Percentiles rank a stretch among this genome's conserved stretches.
Evolutionary conservation across 2,888 invertebrate species (phyloP).

Genomic region (Dicyrtomina minuta): DNA sequence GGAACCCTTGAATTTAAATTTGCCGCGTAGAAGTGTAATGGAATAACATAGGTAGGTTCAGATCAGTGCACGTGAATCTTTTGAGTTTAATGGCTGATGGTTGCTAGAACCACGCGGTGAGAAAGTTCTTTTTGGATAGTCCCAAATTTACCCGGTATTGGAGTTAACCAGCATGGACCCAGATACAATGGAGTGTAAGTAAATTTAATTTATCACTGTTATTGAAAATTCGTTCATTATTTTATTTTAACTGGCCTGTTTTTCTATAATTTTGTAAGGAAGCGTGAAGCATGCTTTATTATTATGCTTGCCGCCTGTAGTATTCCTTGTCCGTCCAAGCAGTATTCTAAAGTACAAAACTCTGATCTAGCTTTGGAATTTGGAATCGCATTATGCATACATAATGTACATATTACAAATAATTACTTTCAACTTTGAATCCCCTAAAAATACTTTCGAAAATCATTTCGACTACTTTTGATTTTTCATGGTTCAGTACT

Average conservation of each 20-base stretch:
- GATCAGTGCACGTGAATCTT: neutral
- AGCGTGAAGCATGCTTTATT: neutral
- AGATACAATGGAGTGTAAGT: conserved; percentile 5
- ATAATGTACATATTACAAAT: no score
- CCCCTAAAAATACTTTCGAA: no score
- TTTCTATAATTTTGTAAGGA: neutral
- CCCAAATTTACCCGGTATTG: conserved; percentile 4
- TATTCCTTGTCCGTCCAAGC: no score
- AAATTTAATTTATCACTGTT: neutral
- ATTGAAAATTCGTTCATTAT: neutral
- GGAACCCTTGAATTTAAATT: no score
- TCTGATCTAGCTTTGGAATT: no score
- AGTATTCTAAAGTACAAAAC: neutral
- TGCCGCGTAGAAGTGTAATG: no score
- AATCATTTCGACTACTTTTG: no score
- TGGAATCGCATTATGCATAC: no score
- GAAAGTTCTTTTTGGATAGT: neutral
- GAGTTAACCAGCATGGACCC: neutral
- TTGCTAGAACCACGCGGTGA: conserved; percentile 3
- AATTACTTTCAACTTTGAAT: no score
- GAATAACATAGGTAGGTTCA: no score
- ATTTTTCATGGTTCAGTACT: no score
- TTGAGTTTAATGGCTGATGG: conserved; percentile 1
- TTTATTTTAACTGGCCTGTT: neutral
- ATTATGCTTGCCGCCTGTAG: neutral